These are phyloP conservation scores for Junonia oenone DNA, from an alignment of 2,888 invertebrate species.

Conservation along the genomic window DNA sequence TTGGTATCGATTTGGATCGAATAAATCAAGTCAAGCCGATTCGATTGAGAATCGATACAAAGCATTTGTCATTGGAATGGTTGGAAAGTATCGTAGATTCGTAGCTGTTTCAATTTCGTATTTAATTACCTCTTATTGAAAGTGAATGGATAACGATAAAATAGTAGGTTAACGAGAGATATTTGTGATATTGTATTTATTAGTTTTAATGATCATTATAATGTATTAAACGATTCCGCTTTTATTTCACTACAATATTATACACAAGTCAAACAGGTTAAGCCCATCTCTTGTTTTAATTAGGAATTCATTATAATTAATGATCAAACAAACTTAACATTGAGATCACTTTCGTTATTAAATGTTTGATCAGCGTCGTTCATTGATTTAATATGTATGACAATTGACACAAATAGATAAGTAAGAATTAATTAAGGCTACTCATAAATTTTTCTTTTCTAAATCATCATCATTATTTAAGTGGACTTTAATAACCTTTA, in stretches of 20 bases:
- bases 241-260: not conserved
- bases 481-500: conserved; percentile 25
- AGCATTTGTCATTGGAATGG: not conserved
- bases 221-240: not conserved
- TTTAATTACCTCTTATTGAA: not conserved
- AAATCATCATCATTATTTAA: conserved; percentile 5
- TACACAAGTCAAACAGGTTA: not conserved
- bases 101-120: not conserved
- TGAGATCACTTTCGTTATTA: not conserved
- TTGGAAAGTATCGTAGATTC: not conserved
- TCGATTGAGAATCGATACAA: not conserved
- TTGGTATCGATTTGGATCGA: not conserved
- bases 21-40: not conserved
- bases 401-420: no score
- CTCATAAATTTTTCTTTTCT: conserved; percentile 8
- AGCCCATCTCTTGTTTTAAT: not conserved
- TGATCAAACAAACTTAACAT: not conserved
- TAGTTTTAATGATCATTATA: not conserved
- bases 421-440: not conserved
- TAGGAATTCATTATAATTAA: not conserved
- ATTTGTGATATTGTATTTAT: not conserved
- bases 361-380: not conserved
- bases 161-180: not conserved
- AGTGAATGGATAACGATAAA: not conserved
- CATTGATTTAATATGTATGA: no score